Percentiles rank a stretch among this genome's conserved stretches.
Evolutionary conservation across 1,140 invertebrate species (phyloP).

Genomic region (Macrocentrus cingulum): DNA sequence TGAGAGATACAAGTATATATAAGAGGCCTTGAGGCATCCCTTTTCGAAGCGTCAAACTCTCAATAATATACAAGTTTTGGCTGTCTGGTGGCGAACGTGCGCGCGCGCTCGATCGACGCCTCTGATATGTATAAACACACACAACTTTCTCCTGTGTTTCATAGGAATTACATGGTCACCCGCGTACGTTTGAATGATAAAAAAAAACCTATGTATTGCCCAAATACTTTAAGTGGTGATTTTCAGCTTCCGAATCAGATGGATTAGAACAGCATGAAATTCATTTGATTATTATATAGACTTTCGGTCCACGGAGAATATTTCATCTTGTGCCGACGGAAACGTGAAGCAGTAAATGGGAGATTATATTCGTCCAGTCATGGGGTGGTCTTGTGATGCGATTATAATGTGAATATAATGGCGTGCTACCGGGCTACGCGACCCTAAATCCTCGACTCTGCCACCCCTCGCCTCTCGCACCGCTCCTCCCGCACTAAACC

Average conservation of each 20-base stretch:
- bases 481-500: background rate
- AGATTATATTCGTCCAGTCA: slow-evolving; percentile 38
- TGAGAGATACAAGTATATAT: slow-evolving; percentile 1
- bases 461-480: background rate
- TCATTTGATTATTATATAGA: background rate
- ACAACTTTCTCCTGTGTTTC: background rate
- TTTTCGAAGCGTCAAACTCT: slow-evolving; percentile 8
- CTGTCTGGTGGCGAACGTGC: background rate
- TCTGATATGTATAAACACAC: background rate
- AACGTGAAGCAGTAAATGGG: background rate
- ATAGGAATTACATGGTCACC: too few species aligned
- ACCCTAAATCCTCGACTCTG: slow-evolving; percentile 30
- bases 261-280: background rate
- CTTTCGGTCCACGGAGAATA: too few species aligned
- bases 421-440: slow-evolving; percentile 48
- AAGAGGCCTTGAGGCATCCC: slow-evolving; percentile 13
- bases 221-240: background rate
- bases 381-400: slow-evolving; percentile 47
- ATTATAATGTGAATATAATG: slow-evolving; percentile 57
- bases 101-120: background rate
- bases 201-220: background rate
- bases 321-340: slow-evolving; percentile 1
- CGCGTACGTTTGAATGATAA: too few species aligned
- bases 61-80: background rate
- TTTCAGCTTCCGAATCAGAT: too few species aligned